Conservation (phyloP, 2,113 vertebrate genomes). For the Solea solea region DNA sequence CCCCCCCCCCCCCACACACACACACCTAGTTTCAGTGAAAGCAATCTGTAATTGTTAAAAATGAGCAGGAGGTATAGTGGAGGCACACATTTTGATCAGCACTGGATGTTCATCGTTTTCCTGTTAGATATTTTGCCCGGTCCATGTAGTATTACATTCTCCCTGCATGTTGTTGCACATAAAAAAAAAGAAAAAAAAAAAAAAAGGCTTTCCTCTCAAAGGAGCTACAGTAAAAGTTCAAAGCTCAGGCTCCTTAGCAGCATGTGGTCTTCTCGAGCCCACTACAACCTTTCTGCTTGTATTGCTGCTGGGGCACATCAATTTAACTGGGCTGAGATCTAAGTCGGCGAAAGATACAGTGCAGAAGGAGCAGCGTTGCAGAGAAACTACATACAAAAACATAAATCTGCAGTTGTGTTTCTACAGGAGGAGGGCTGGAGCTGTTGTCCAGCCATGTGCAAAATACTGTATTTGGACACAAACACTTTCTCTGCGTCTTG, state of each 20-base stretch:
- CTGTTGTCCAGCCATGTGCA: conserved; percentile 17
- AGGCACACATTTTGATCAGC: neutral
- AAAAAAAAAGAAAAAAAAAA: conserved; percentile 23
- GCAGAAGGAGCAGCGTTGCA: conserved; percentile 13
- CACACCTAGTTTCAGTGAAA: conserved; percentile 54
- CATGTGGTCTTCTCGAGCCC: conserved; percentile 47
- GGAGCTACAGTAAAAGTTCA: conserved; percentile 57
- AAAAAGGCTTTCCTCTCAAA: conserved; percentile 47
- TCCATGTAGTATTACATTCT: conserved; percentile 1
- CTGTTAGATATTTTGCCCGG: conserved; percentile 1
- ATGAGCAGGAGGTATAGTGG: conserved; percentile 39
- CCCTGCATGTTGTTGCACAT: conserved; percentile 31
- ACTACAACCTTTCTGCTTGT: conserved; percentile 39
- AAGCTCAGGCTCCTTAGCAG: conserved; percentile 51
- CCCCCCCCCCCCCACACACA: too few species aligned
- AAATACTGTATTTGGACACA: neutral
- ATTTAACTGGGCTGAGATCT: conserved; percentile 51
- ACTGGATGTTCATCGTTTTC: neutral
- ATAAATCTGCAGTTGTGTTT: neutral
- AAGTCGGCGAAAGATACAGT: conserved; percentile 7
- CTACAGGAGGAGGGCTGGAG: conserved; percentile 14
- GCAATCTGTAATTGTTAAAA: conserved; percentile 45
- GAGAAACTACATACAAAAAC: neutral
- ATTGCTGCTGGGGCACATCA: conserved; percentile 45
- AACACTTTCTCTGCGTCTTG: conserved; percentile 15